phyloP scores from a whole-genome alignment of 2,113 vertebrate genomes.

The Vanacampus margaritifer region DNA sequence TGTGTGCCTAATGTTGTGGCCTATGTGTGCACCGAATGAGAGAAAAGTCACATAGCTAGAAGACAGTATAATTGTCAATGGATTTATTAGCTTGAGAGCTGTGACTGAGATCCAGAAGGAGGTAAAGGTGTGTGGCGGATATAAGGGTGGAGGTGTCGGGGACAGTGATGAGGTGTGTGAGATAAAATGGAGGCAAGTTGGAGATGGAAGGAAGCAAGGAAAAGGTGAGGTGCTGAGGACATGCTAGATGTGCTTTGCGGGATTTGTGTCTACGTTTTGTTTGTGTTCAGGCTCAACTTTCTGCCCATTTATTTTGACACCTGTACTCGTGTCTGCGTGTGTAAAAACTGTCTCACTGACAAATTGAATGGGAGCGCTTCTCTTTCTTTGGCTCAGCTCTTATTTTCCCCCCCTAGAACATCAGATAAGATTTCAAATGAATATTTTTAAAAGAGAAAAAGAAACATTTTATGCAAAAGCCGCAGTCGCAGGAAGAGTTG shows the following conservation, averaged over 20 bases:
- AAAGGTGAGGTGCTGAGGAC: constrained; percentile 46
- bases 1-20: neutral
- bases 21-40: neutral
- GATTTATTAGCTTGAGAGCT: constrained; percentile 46
- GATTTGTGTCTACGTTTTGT: constrained; percentile 11
- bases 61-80: constrained; percentile 18
- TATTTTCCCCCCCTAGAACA: neutral
- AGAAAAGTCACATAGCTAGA: constrained; percentile 8
- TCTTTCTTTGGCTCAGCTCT: constrained; percentile 15
- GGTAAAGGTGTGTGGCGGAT: constrained; percentile 62
- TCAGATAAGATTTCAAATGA: neutral
- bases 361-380: neutral
- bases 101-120: constrained; percentile 42
- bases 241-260: constrained; percentile 20
- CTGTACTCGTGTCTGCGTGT: neutral
- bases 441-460: neutral
- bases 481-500: neutral
- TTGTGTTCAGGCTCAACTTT: constrained; percentile 7
- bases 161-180: constrained; percentile 64
- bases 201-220: constrained; percentile 29
- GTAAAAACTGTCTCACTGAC: neutral
- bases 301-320: neutral
- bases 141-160: constrained; percentile 48
- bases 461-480: neutral
- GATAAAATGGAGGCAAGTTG: constrained; percentile 51